Percentiles rank a stretch among this genome's conserved stretches.
These are phyloP conservation scores for Heliconius charithonia DNA, from an alignment of 2,888 invertebrate genomes.

Conservation along the genomic window DNA sequence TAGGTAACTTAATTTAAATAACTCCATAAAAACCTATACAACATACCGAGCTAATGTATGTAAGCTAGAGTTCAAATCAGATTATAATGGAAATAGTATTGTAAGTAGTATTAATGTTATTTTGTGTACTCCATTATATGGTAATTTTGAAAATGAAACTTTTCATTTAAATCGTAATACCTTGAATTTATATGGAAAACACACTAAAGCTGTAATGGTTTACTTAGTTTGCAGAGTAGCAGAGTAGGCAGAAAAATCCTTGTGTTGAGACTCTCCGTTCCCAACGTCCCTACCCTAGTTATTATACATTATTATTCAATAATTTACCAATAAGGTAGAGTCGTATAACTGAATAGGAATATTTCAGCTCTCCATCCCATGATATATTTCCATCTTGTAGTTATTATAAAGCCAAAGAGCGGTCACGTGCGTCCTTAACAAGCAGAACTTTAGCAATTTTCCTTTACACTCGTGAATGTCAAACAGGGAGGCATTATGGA, in stretches of 20 bases:
- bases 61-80: slow-evolving; percentile 13
- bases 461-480: slow-evolving; percentile 54
- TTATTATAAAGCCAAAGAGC: slow-evolving; percentile 41
- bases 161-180: no score
- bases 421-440: slow-evolving; percentile 68
- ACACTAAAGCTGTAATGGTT: no score
- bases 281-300: no score
- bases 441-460: slow-evolving; percentile 63
- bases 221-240: no score
- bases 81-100: slow-evolving; percentile 2
- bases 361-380: neutral
- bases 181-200: no score
- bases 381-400: slow-evolving; percentile 19
- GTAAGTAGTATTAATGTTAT: neutral
- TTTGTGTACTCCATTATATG: neutral
- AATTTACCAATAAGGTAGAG: neutral
- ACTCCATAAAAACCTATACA: slow-evolving; percentile 1
- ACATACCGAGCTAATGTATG: slow-evolving; percentile 21
- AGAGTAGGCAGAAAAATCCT: no score
- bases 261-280: no score
- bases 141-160: no score
- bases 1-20: neutral
- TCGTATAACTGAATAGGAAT: neutral
- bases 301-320: neutral
- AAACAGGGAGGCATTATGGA: slow-evolving; percentile 46